phyloP scores from a whole-genome alignment of 2,797 vertebrate genomes.

The Eleutherodactylus coqui region DNA sequence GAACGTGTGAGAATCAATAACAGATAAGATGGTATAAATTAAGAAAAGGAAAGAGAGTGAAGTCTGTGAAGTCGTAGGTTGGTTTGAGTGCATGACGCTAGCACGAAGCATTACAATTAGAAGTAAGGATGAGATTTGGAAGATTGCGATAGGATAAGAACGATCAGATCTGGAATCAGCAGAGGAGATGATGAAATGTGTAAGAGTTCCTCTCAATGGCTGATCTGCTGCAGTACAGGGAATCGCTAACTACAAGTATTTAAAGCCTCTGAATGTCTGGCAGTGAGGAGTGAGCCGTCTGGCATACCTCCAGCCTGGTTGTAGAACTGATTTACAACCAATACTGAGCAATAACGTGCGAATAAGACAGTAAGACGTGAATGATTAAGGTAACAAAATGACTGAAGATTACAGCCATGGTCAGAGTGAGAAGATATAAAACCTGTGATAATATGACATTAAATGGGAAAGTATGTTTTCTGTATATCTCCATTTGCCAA shows the following conservation, averaged over 20 bases:
- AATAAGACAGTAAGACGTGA: slow-evolving; percentile 23
- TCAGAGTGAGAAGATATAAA: slow-evolving; percentile 27
- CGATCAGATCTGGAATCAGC: neutral
- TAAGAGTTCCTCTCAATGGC: neutral
- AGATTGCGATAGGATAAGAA: neutral
- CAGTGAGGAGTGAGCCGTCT: slow-evolving; percentile 14
- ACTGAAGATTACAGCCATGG: slow-evolving; percentile 16
- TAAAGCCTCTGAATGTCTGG: slow-evolving; percentile 3
- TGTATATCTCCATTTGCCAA: neutral
- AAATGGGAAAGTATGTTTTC: neutral
- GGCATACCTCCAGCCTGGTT: slow-evolving; percentile 12
- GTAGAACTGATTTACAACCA: slow-evolving; percentile 22
- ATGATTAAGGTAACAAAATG: slow-evolving; percentile 17
- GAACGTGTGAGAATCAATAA: no score
- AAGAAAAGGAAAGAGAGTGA: neutral
- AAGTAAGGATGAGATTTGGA: neutral
- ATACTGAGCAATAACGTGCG: slow-evolving; percentile 15
- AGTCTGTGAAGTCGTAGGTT: neutral
- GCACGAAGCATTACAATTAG: neutral
- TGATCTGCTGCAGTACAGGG: slow-evolving; percentile 18
- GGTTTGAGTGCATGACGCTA: neutral
- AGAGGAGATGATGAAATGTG: neutral
- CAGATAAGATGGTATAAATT: neutral
- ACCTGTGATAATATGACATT: neutral
- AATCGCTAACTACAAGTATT: neutral